Percentiles rank a stretch among this genome's conserved stretches.
Conservation (phyloP, 2,113 vertebrate species). For the Nansenia antarctica region DNA sequence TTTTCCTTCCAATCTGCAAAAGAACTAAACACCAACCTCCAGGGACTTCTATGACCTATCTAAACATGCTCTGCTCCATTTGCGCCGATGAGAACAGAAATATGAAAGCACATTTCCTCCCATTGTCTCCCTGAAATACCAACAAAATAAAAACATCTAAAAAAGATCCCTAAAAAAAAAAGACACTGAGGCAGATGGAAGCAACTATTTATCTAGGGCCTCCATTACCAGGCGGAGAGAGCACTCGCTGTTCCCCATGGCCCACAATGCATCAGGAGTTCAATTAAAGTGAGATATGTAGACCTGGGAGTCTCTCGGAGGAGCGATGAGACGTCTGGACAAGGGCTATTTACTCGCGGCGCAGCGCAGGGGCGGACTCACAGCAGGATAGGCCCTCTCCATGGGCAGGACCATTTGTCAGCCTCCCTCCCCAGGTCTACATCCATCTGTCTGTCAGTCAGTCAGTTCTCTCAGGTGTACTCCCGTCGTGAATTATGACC, state of each 20-base stretch:
- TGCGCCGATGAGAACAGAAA: slow-evolving; percentile 26
- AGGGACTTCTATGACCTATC: slow-evolving; percentile 35
- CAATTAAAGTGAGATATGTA: slow-evolving; percentile 41
- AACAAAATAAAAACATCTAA: neutral
- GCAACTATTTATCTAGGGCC: slow-evolving; percentile 19
- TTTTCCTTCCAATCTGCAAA: slow-evolving; percentile 32
- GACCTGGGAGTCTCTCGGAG: slow-evolving; percentile 15
- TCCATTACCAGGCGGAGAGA: slow-evolving; percentile 23
- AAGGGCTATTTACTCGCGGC: slow-evolving; percentile 18
- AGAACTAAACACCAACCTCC: slow-evolving; percentile 35
- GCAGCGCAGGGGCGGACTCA: slow-evolving; percentile 12
- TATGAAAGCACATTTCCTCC: slow-evolving; percentile 1
- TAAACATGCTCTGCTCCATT: slow-evolving; percentile 43
- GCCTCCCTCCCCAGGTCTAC: slow-evolving; percentile 45
- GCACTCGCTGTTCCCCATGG: slow-evolving; percentile 10
- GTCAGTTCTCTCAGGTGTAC: slow-evolving; percentile 51
- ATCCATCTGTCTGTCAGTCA: slow-evolving; percentile 67
- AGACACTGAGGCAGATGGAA: no score
- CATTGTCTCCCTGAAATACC: slow-evolving; percentile 6
- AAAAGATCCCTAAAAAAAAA: slow-evolving; percentile 14
- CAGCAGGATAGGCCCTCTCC: slow-evolving; percentile 31
- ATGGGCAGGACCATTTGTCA: slow-evolving; percentile 55
- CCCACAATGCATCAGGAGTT: slow-evolving; percentile 33
- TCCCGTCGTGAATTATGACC: slow-evolving; percentile 63
- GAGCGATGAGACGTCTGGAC: slow-evolving; percentile 25